A percentile compares a stretch with the other conserved stretches of the same genome.
Evolutionary conservation across 2,113 vertebrate species (phyloP).

Genomic region (Petromus typicus): DNA sequence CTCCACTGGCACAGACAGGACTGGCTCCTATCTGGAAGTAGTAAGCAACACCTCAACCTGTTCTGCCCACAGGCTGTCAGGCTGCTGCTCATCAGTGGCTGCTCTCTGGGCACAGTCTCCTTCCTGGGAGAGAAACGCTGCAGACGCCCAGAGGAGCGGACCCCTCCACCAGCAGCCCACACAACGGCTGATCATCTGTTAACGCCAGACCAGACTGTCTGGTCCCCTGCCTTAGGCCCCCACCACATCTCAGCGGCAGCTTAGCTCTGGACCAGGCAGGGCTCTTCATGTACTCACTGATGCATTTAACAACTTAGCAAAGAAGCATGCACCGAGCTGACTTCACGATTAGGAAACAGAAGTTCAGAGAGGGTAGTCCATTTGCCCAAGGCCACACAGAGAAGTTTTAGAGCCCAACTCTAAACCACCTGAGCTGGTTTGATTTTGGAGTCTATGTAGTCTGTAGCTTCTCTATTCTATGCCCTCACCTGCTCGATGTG

Average conservation of each 20-base stretch:
- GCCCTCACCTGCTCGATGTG: no score
- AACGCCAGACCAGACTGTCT: background rate
- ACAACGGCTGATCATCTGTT: background rate
- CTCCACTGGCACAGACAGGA: fast-evolving
- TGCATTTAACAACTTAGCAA: background rate
- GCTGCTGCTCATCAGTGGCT: background rate
- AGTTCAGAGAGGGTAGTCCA: conserved; percentile 17
- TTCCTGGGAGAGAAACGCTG: background rate
- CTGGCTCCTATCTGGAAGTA: background rate
- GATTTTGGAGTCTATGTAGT: background rate
- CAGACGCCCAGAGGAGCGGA: background rate
- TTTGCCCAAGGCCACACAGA: background rate
- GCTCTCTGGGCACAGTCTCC: background rate
- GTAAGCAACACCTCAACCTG: background rate
- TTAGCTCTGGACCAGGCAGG: fast-evolving
- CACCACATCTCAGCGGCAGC: background rate
- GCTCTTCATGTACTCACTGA: background rate
- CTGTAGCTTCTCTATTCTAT: background rate
- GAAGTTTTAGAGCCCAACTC: background rate
- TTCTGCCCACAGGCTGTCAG: background rate
- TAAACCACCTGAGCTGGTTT: background rate
- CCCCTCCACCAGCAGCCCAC: background rate
- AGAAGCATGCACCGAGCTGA: background rate
- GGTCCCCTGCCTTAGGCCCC: background rate
- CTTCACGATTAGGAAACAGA: background rate